A percentile compares a stretch with the other conserved stretches of the same genome.
Evolutionary conservation across 2,888 invertebrate species (phyloP).

Genomic region (Volucella bombylans): DNA sequence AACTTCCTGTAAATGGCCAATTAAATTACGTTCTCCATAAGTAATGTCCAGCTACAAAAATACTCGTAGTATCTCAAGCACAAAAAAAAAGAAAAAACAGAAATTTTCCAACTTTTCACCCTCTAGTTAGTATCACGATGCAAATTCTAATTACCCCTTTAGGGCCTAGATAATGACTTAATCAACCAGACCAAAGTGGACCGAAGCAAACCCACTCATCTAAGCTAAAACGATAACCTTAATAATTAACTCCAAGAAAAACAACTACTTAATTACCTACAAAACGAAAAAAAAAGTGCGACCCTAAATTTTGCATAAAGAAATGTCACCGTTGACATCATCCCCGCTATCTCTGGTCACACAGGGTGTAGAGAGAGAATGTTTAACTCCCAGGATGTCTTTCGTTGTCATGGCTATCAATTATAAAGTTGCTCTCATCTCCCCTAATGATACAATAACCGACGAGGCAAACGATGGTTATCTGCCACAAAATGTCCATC

Average conservation of each 20-base stretch:
- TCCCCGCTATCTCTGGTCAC: not conserved
- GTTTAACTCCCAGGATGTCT: not conserved
- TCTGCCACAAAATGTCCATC: slow-evolving; percentile 64
- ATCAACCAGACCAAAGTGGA: slow-evolving; percentile 11
- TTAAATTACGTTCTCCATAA: too few species aligned
- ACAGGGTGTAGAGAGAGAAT: not conserved
- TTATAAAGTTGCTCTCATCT: slow-evolving; percentile 50
- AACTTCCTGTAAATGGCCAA: too few species aligned
- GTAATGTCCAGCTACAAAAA: too few species aligned
- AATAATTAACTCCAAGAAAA: slow-evolving; percentile 47
- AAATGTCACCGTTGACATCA: slow-evolving; percentile 46
- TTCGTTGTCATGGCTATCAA: slow-evolving; percentile 36
- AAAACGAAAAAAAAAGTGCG: slow-evolving; percentile 19
- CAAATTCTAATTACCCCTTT: slow-evolving; percentile 28
- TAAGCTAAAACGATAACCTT: slow-evolving; percentile 28
- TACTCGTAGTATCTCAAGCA: too few species aligned
- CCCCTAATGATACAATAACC: slow-evolving; percentile 55
- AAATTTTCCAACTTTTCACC: slow-evolving; percentile 23
- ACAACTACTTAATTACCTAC: slow-evolving; percentile 52
- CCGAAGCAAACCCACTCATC: slow-evolving; percentile 17
- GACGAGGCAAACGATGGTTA: slow-evolving; percentile 21
- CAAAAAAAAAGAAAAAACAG: not conserved
- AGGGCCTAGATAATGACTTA: slow-evolving; percentile 23
- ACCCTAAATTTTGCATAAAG: slow-evolving; percentile 39
- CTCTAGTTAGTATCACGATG: slow-evolving; percentile 6